Base-by-base conservation (phyloP, 2,797 vertebrate genomes). In the Melanotaenia maccullochi region DNA sequence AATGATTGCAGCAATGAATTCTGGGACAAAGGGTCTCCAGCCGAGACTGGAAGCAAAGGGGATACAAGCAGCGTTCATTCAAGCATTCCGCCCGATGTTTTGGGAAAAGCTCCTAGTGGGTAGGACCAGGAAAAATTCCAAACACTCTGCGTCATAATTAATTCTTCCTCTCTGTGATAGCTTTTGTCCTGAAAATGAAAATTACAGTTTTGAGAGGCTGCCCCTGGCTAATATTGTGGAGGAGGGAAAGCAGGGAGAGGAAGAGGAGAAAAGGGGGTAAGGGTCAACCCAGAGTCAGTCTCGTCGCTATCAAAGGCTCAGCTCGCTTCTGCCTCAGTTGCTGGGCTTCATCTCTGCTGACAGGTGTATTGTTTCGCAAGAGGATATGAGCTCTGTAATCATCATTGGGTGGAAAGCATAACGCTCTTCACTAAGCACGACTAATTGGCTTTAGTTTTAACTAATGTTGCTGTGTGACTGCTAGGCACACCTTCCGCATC, bases 391-490 rank as follows among this genome's bases (percentile, higher is more conserved):
- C 96, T 96, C 95, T 92, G 96, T 96, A 96, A 96, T 98, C 95
- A 94, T 96, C 96, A 92, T 92, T 65, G 95, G 95, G 93, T 96
- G 95, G 96, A 96, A 96, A 95, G 96, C 96, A 96, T 94, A 97
- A 95, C 92, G 93, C 95, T 96, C 83, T 92, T 94, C 93, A 92
- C 95, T 97, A 96, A 98, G 96, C 95, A 96, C 94, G 94, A 96
- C 97, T 98, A 98, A 98, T 97, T 98, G 96, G 96, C 96, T 98
- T 96, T 94, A 94, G 96, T 97, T 96, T 97, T 89, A 97, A 98
- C 96, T 97, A 97, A 98, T 95, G 96, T 96, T 94, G 92, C 93
- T 72, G 93, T 89, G 93, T 94, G 95, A 96, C 96, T 94, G 92
- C 91, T 75, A 91, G 79, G 94, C 95, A 96, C 97, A 97, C 96